Conservation (phyloP, 2,888 invertebrate genomes). For the Volucella inanis region DNA sequence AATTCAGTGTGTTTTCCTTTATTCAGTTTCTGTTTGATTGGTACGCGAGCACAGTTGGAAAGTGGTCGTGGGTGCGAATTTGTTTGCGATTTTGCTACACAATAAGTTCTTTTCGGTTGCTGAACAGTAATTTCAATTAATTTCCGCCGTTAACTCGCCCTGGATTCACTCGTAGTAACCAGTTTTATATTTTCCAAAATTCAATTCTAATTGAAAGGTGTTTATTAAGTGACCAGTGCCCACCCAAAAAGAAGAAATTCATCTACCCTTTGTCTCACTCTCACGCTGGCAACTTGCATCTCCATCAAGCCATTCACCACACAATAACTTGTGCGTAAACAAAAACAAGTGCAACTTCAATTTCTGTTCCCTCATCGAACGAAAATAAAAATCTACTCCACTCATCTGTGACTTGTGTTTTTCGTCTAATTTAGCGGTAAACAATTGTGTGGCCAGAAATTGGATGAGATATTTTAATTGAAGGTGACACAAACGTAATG, state of each 20-base stretch:
- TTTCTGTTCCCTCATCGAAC: neutral
- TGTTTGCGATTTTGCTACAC: neutral
- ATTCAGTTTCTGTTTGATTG: constrained; percentile 66
- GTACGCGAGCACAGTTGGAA: constrained; percentile 17
- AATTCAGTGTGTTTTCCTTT: constrained; percentile 47
- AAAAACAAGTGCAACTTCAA: constrained; percentile 69
- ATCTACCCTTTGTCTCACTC: constrained; percentile 68
- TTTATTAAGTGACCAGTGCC: constrained; percentile 34
- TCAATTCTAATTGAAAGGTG: neutral
- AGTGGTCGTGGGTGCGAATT: neutral
- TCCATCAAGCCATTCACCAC: constrained; percentile 47
- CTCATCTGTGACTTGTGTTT: neutral
- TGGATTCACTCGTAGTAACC: neutral
- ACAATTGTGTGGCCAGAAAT: neutral
- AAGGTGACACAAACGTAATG: constrained; percentile 35
- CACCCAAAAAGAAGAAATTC: constrained; percentile 45
- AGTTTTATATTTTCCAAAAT: constrained; percentile 10
- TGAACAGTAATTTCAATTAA: neutral
- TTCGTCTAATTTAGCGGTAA: neutral
- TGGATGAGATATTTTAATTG: constrained; percentile 54
- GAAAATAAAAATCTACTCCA: neutral
- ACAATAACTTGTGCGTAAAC: constrained; percentile 61
- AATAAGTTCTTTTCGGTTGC: constrained; percentile 44
- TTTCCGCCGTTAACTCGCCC: neutral
- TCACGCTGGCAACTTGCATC: constrained; percentile 36